A percentile compares a stretch with the other conserved stretches of the same genome.
phyloP scores from a whole-genome alignment of 2,113 vertebrate genomes.

The Plecturocebus donacophilus region DNA sequence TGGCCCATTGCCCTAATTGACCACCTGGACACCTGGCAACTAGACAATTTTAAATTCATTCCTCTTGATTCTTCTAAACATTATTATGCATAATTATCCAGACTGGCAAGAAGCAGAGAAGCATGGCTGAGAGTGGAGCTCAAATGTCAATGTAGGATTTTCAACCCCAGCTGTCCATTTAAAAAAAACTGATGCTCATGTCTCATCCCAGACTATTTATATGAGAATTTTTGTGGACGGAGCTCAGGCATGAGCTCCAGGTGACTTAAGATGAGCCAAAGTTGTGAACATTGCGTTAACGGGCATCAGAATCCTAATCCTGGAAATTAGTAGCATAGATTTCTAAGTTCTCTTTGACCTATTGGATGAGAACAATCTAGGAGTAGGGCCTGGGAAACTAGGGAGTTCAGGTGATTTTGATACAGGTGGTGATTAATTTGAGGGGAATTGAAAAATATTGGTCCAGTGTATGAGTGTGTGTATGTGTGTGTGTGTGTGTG shows the following conservation, averaged over 20 bases:
- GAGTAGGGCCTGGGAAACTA: neutral
- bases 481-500: neutral
- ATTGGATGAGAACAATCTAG: neutral
- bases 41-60: neutral
- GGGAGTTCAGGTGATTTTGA: neutral
- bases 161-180: neutral
- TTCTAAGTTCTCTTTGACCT: neutral
- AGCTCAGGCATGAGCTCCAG: neutral
- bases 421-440: neutral
- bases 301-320: neutral
- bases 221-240: neutral
- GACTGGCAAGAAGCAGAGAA: neutral
- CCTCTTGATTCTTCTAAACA: conserved; percentile 16
- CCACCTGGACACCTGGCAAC: conserved; percentile 27
- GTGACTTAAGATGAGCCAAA: neutral
- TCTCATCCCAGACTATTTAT: neutral
- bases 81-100: neutral
- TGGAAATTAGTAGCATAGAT: neutral
- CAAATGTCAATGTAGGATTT: neutral
- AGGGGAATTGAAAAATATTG: neutral
- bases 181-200: neutral
- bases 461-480: neutral
- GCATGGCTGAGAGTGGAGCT: neutral
- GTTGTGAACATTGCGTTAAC: neutral
- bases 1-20: conserved; percentile 9